These are phyloP conservation scores for Aleiodes alternator DNA, from an alignment of 2,888 invertebrate species.

Conservation along the genomic window DNA sequence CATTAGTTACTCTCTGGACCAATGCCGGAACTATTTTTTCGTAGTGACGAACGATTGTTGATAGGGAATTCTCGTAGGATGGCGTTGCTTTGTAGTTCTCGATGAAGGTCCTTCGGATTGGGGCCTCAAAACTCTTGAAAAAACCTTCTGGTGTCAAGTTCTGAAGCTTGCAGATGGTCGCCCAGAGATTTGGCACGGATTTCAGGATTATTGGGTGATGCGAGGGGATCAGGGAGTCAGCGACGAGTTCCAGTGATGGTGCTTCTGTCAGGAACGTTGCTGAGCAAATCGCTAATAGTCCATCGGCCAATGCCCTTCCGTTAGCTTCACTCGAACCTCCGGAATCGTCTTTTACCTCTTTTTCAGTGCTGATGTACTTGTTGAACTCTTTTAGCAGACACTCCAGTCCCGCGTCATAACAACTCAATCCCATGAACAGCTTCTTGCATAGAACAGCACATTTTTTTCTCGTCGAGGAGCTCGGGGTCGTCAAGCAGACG, in stretches of 20 bases:
- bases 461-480: conserved; percentile 80
- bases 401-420: conserved; percentile 79
- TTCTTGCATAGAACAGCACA: conserved; percentile 80
- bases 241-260: conserved; percentile 78
- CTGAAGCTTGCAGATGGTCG: conserved; percentile 79
- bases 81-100: conserved; percentile 77
- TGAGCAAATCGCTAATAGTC: conserved; percentile 78
- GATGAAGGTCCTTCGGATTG: conserved; percentile 81
- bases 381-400: conserved; percentile 81
- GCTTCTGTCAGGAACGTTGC: conserved; percentile 73
- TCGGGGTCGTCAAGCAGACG: conserved; percentile 81
- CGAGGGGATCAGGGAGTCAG: conserved; percentile 83
- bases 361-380: conserved; percentile 69
- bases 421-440: conserved; percentile 80
- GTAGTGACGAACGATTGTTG: conserved; percentile 82
- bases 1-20: conserved; percentile 79
- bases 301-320: conserved; percentile 78
- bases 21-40: conserved; percentile 82
- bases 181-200: conserved; percentile 82
- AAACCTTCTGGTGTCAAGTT: conserved; percentile 79
- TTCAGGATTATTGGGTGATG: conserved; percentile 85
- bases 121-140: conserved; percentile 78
- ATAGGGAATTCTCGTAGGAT: conserved; percentile 84
- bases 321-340: conserved; percentile 75
- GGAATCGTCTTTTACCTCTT: conserved; percentile 72